phyloP scores from a whole-genome alignment of 1,140 invertebrate genomes.

The Oncopodura yosiiana region DNA sequence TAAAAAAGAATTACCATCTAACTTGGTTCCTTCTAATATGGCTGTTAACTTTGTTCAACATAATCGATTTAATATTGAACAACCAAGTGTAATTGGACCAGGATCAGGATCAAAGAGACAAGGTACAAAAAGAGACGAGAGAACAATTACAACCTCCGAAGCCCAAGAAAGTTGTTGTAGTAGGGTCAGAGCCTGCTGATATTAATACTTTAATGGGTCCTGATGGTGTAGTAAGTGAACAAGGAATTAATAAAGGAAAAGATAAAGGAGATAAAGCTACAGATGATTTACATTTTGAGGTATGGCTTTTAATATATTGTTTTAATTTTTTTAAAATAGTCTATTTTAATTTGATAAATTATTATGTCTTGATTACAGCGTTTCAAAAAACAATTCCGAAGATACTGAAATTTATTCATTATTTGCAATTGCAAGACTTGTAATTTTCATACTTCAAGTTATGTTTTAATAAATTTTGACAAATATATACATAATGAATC shows the following conservation, averaged over 20 bases:
- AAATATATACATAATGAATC: too few species aligned
- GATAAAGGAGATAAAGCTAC: constrained; percentile 79
- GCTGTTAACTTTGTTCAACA: constrained; percentile 96
- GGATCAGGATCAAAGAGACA: constrained; percentile 35
- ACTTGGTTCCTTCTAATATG: constrained; percentile 95
- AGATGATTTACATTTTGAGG: constrained; percentile 94
- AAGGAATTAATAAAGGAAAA: constrained; percentile 49
- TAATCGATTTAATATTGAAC: constrained; percentile 81
- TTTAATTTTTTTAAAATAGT: too few species aligned
- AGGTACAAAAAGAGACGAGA: constrained; percentile 41
- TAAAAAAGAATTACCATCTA: constrained; percentile 87
- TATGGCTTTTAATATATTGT: too few species aligned
- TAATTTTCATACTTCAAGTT: too few species aligned
- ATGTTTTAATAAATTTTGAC: too few species aligned
- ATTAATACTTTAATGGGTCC: too few species aligned
- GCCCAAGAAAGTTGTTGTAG: constrained; percentile 45
- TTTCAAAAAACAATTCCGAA: constrained; percentile 91
- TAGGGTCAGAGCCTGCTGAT: constrained; percentile 47
- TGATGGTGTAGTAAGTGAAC: too few species aligned
- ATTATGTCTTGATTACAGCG: too few species aligned
- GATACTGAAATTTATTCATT: constrained; percentile 56
- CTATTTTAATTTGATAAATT: too few species aligned
- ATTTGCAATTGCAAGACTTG: too few species aligned
- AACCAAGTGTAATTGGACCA: too few species aligned
- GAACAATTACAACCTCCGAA: constrained; percentile 47